phyloP scores from a whole-genome alignment of 2,797 vertebrate genomes.

The Tapera naevia region DNA sequence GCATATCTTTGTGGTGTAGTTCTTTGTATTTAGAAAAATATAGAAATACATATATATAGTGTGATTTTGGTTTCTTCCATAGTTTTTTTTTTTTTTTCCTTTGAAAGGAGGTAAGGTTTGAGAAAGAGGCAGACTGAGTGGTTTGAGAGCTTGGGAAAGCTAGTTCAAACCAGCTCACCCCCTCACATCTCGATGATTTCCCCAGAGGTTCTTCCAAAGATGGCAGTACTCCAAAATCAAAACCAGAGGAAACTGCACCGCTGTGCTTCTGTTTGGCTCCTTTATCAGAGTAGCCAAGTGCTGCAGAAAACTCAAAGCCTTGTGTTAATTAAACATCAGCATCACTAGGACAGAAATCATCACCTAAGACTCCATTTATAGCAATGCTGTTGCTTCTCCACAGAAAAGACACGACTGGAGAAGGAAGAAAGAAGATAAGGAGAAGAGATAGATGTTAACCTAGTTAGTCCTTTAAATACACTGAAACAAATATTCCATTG shows the following conservation, averaged over 20 bases:
- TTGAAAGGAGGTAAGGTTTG: no score
- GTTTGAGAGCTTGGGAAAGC: no score
- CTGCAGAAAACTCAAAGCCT: neutral
- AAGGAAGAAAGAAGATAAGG: neutral
- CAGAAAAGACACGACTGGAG: neutral
- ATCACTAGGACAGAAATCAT: neutral
- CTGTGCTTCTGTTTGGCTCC: constrained; percentile 5
- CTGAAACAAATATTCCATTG: neutral
- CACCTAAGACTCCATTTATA: neutral
- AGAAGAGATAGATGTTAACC: neutral
- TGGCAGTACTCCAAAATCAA: neutral
- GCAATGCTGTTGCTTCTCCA: neutral
- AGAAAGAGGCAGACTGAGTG: no score
- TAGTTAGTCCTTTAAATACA: neutral
- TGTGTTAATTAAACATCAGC: neutral
- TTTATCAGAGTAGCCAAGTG: neutral
- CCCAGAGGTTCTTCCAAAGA: constrained; percentile 30
- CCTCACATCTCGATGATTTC: constrained; percentile 5
- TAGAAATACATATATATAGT: no score
- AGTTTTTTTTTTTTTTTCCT: no score
- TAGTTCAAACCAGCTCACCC: no score
- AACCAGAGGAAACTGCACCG: neutral
- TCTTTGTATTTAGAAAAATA: no score
- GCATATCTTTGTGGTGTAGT: no score
- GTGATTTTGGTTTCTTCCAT: no score